Conservation (phyloP, 2,888 invertebrate species). For the Heliothis peltigera region DNA sequence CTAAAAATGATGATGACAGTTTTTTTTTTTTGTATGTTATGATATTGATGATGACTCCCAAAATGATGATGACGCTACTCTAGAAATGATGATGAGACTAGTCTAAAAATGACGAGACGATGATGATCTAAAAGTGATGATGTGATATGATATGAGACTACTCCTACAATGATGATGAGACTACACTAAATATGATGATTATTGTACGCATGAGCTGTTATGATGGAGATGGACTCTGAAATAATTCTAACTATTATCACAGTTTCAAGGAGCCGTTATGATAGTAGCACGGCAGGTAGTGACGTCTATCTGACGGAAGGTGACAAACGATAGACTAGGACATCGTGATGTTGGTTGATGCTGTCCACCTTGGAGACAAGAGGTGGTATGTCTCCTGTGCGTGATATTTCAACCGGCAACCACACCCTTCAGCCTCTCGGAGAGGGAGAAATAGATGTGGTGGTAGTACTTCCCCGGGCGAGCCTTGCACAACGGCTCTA, state of each 20-base stretch:
- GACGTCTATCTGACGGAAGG: neutral
- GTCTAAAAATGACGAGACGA: too few species aligned
- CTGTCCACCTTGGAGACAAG: slow-evolving; percentile 8
- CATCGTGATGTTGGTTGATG: neutral
- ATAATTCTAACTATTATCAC: slow-evolving; percentile 35
- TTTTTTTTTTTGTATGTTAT: too few species aligned
- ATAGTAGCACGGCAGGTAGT: neutral
- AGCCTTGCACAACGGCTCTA: slow-evolving; percentile 37
- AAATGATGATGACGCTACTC: too few species aligned
- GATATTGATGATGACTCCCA: too few species aligned
- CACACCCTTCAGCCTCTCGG: slow-evolving; percentile 14
- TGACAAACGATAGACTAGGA: slow-evolving; percentile 1
- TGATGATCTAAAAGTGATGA: too few species aligned
- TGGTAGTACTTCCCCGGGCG: slow-evolving; percentile 43
- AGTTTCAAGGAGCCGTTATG: neutral
- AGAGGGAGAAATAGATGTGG: slow-evolving; percentile 18
- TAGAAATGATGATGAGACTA: too few species aligned
- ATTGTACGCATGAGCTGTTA: neutral
- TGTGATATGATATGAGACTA: neutral
- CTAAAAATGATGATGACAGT: too few species aligned
- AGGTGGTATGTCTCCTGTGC: slow-evolving; percentile 18
- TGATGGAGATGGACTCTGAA: slow-evolving; percentile 5
- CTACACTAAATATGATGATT: neutral
- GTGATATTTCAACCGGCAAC: slow-evolving; percentile 24
- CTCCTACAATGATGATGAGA: too few species aligned